Percentiles rank a stretch among this genome's conserved stretches.
Conservation (phyloP, 1,140 invertebrate genomes). For the Nixonia krombeini region DNA sequence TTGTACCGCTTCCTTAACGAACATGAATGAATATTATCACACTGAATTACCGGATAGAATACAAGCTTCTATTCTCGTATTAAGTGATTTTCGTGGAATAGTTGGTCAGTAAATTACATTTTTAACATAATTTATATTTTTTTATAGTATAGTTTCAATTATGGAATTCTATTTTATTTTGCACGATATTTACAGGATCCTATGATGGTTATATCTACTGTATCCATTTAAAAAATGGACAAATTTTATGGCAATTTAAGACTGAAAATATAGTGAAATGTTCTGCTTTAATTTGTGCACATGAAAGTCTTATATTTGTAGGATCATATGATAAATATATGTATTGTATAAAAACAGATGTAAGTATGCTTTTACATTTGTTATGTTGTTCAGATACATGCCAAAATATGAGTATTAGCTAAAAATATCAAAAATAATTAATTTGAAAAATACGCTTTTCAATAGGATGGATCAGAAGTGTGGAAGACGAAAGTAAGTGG, state of each 20-base stretch:
- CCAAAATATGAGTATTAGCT: no score
- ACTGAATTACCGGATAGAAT: conserved; percentile 71
- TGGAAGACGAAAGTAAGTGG: conserved; percentile 69
- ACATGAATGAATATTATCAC: conserved; percentile 56
- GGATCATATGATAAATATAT: conserved; percentile 80
- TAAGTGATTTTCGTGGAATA: conserved; percentile 57
- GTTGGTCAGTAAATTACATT: conserved; percentile 55
- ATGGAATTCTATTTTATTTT: background rate
- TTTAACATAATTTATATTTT: no score
- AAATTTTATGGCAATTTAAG: conserved; percentile 75
- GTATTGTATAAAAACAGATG: conserved; percentile 71
- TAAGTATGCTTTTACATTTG: background rate
- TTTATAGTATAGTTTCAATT: no score
- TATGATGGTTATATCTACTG: conserved; percentile 79
- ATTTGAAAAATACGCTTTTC: conserved; percentile 36
- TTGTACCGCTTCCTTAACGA: conserved; percentile 71
- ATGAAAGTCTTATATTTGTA: conserved; percentile 72
- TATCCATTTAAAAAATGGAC: conserved; percentile 72
- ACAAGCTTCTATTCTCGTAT: conserved; percentile 71
- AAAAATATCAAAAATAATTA: background rate
- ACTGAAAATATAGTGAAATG: conserved; percentile 78
- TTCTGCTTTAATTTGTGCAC: conserved; percentile 71
- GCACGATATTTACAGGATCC: conserved; percentile 74
- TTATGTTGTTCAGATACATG: no score
- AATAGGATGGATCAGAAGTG: conserved; percentile 62